Base-by-base conservation (phyloP, 2,888 invertebrate species). In the Koerneria pararmatus region DNA sequence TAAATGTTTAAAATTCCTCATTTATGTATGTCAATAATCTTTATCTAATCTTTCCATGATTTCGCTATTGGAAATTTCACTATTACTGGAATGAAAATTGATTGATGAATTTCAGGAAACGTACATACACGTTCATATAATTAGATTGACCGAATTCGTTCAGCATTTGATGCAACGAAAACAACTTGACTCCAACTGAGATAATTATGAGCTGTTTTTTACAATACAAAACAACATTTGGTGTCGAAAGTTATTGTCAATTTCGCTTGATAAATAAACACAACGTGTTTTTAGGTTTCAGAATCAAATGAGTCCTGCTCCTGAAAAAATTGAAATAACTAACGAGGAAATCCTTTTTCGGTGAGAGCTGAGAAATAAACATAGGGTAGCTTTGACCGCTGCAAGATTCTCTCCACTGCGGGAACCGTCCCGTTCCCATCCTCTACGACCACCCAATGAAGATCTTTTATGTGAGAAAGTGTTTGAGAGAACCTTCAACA, bases 371-470 rank as follows among this genome's bases (percentile, higher is more conserved):
- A 67, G 35, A 79, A 74, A 61, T 78, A 78, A 19, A 67, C 60
- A 53, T 71, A 77, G 1, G 75, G 75, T 22, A 77, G 46, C 24
- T 56, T 48, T 8, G 75, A 71, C 19, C 77, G 69, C 27, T 63
- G 51, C 6, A 77, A 65, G 29, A 77, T 69, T 24, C 75, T 62
- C 41, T 79, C 74, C 1, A 77, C 77, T 8, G 72, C 69, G 1
- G 67, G 69, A 6, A 58, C 66, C 15, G 77, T 79, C 3, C 48
- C 29, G 32, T 71, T 71, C 1, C 65, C 70, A 35, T 77, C 77
- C 67, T 77, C 77, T n/a, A 77, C 68, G n/a, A 77, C 77, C 22
- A 77, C 64, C 77, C 77, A 77, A 58, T 77, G 77, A 27, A 77
- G 48, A 66, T 79, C 68, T 8, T 61, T 35, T 15, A 77, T 53